These are phyloP conservation scores for Xestoiulus laeticollis DNA, from an alignment of 2,888 invertebrate species.

Conservation along the genomic window DNA sequence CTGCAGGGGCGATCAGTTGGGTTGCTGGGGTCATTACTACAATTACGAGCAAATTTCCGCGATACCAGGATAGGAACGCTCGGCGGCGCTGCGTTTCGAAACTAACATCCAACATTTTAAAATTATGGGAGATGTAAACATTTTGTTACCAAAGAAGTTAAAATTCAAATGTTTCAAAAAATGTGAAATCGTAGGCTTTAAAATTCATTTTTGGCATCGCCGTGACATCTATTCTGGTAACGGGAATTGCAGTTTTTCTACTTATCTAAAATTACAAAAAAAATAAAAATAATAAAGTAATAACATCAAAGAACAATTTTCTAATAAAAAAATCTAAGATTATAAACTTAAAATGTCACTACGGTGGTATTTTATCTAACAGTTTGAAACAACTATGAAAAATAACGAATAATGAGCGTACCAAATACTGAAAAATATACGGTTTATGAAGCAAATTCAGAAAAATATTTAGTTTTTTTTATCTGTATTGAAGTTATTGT, in stretches of 20 bases:
- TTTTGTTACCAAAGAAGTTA: background rate
- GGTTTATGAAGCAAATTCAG: no score
- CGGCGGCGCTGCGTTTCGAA: background rate
- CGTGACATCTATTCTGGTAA: slow-evolving; percentile 44
- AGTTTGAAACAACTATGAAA: background rate
- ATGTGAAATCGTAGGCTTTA: no score
- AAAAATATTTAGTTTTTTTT: no score
- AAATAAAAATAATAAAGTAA: background rate
- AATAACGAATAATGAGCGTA: background rate
- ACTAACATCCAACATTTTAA: background rate
- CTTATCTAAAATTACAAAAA: background rate
- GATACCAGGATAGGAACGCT: slow-evolving; percentile 13
- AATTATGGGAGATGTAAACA: background rate
- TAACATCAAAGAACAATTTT: background rate
- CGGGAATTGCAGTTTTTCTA: slow-evolving; percentile 13
- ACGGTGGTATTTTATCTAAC: background rate
- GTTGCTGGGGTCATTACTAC: background rate
- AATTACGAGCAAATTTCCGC: background rate
- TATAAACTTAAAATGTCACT: background rate
- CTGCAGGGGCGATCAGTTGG: background rate
- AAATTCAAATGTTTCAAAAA: background rate
- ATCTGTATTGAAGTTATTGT: no score
- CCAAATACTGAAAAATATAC: background rate
- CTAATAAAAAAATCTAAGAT: background rate
- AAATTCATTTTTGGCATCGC: no score